Evolutionary conservation across 2,113 vertebrate species (phyloP), one percentile per base, ranked within the genome.

Genomic region (Sorex fumeus): DNA sequence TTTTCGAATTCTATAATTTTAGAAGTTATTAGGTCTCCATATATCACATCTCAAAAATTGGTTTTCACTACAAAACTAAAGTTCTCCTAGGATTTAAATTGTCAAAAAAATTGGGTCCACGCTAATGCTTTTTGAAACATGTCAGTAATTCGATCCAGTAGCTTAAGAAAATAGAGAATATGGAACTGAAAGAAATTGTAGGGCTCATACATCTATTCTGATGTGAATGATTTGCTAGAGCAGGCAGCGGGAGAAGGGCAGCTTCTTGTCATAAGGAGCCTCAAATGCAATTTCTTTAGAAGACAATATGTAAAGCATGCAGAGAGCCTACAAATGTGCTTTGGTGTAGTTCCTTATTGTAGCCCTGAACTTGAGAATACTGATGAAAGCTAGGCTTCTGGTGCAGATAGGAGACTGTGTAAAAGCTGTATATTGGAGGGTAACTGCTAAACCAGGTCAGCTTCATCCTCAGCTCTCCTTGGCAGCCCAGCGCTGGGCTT

Each of bases 41-140:
- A 47, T 82, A 88, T 90, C 71, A 94, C 71, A 79, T 94, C 92
- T 95, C 79, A 78, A 82, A 92, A 91, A 60, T 27, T 93, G 72
- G 16, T 85, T 93, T 91, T 85, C 75, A 88, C 18, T 91, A 81
- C 12, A 94, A 91, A 94, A 95, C 45, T 67, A 45, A 91, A 36
- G 50, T 90, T 95, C 91, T 95, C 69, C 53, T 43, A 83, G 93
- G 82, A 95, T 96, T 96, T 94, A 87, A 91, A 90, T 60, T 95
- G 94, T 97, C 87, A 95, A 84, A 93, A 94, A 95, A 88, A 94
- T 83, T 66, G 93, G 87, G 95, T 96, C n/a, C 43, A 82, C 72
- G 90, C 57, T 95, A 76, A 19, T 85, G 66, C 70, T 64, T 95
- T 97, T 91, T 87, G 62, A 94, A 71, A 71, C 64, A 30, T 85